Evolutionary conservation across 2,888 invertebrate genomes (phyloP), one percentile per base, ranked within the genome.

Genomic region (Diplazon laetatorius): DNA sequence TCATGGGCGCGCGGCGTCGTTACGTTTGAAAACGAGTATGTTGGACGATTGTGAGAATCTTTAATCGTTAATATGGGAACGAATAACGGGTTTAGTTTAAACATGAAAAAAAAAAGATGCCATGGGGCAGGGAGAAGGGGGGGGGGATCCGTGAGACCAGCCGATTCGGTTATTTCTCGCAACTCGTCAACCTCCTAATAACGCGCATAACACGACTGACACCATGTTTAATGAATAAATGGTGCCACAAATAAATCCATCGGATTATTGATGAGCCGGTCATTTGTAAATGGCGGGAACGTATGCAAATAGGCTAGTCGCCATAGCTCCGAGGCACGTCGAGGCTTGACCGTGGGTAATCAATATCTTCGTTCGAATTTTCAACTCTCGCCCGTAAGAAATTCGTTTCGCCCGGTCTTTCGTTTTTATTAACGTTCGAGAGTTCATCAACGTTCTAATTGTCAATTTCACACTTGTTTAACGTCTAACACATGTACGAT

Each of bases 201-300:
- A 55, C 35, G 55, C 16, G 9, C 14, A 52, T 30, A 30, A 30
- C 55, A 6, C 30, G 52, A 25, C 30, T 30, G 25, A 55, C 55
- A 55, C 30, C 16, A 4, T 16, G 35, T 30, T 55, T 30, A 55
- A 55, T 14, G 30, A 16, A 55, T 55, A 55, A n/a, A 30, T 16
- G 14, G 30, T 9, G 30, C 35, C 55, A 8, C 9, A 35, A 55
- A 35, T 6, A 30, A 30, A 55, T 55, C 55, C 35, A 35, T 6
- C 9, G 35, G 25, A 30, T 55, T 55, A 55, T 55, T 55, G 55
- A 55, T 55, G 55, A 16, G 30, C 16, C 14, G 55, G 30, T 16
- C 30, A 55, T 55, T 35, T 55, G 55, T 55, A 55, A 55, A 55
- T 30, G 55, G 30, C 55, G 55, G 55, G 16, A 55, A 55, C n/a